Evolutionary conservation across 1,140 invertebrate species (phyloP), one percentile per base, ranked within the genome.

Genomic region (Nephotettix cincticeps): DNA sequence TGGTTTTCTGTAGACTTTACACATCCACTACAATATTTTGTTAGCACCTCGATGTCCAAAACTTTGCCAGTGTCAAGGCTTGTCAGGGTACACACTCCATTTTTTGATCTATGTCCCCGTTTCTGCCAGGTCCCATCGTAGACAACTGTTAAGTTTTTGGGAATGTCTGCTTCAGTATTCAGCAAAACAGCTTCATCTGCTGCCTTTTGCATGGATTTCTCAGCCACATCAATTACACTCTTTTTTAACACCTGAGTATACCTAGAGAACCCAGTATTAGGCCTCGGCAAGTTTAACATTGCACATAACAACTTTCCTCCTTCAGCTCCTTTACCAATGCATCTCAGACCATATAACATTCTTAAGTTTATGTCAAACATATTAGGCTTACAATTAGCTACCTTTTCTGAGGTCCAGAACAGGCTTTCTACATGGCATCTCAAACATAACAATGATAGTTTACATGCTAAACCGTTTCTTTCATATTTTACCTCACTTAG

Each of bases 61-160:
- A 71, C 70, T 51, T 71, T 71, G 6, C 70, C 70, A 29, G 70
- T 71, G 45, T 71, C 70, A 17, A 51, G 28, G 51, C 68, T 71
- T n/a, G 70, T 71, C 25, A 68, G 32, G 3, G 70, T 70, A 40
- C 29, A 47, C 19, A 19, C 23, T 21, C 65, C 64, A 30, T 66
- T 71, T 23, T 69, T 68, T 47, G 70, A 71, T 25, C n/a, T 54
- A 43, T 28, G 43, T 27, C 70, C 70, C 27, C 70, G 17, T 32
- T 71, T 71, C 29, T 71, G 70, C 70, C 70, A 71, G 17, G 70
- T 47, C 28, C 70, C 70, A 71, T 71, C 70, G 51, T 63, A 68
- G 23, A 67, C 66, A 45, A 54, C 23, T 27, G 21, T 29, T 25
- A 63, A 17, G 36, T 40, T 40, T 40, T 17, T 40, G 36, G n/a